Base-by-base conservation (phyloP, 2,797 vertebrate species). In the Cottoperca gobio region DNA sequence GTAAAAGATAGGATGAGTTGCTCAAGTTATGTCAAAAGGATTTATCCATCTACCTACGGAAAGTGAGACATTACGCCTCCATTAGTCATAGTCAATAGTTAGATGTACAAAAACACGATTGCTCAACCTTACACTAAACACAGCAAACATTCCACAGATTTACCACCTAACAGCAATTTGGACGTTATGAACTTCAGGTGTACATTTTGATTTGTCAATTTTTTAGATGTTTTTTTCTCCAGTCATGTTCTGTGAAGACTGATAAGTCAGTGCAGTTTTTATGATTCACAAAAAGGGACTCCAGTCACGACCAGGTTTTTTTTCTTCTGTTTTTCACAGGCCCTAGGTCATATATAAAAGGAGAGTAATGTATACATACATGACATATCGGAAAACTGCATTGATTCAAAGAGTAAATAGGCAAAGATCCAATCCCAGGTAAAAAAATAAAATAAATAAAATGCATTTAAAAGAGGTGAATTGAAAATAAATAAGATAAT, bases 1-100 rank as follows among this genome's bases (percentile, higher is more conserved):
- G 93, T 86, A 91, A 91, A 84, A 72, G 28, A 60, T 35, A 65
- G 50, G 66, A 65, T 43, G 35, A 65, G 52, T 52, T 16, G 14
- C 37, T 39, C 31, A 70, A 8, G 49, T 76, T 28, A 19, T 60
- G 70, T 45, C n/a, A 19, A 26, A 68, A 55, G 16, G 26, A 64
- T 54, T 68, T 17, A 48, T 59, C 48, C 43, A 8, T 26, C 24
- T 73, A 52, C 61, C 37, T 55, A 19, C 55, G 4, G 33, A 66
- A 67, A 81, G 37, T n/a, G 24, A 39, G 24, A 48, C 23, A 48
- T 64, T 37, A 40, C 37, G 12, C 68, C 45, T 13, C 8, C 19
- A 45, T 61, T 13, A 49, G 46, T 60, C 19, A 53, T 10, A 35
- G 67, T 57, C 17, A 37, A 13, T 6, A 46, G 17, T 28, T 8